phyloP scores from a whole-genome alignment of 92 coral and sea anemone species.

The Phenganax marumi region DNA sequence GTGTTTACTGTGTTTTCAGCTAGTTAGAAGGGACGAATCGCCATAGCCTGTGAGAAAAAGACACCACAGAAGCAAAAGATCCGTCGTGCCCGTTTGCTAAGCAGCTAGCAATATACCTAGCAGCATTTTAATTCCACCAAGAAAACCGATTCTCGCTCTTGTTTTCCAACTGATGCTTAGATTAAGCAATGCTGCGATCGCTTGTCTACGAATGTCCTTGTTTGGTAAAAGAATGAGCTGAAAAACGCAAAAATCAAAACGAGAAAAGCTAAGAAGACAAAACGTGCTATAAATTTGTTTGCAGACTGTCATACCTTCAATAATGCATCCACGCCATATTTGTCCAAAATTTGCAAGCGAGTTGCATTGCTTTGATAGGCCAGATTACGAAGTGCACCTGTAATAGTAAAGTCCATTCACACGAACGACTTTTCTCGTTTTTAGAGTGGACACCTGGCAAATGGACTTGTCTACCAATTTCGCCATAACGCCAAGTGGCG shows the following conservation, averaged over 20 bases:
- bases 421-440: neutral
- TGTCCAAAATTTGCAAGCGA: constrained; percentile 62
- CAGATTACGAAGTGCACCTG: constrained; percentile 83
- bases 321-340: constrained; percentile 71
- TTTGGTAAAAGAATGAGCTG: constrained; percentile 77
- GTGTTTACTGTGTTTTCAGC: neutral
- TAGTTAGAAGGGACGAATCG: neutral
- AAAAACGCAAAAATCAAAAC: neutral
- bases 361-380: constrained; percentile 60
- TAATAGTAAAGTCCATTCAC: neutral
- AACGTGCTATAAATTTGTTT: neutral
- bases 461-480: no score
- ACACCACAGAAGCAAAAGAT: no score
- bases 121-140: constrained; percentile 81
- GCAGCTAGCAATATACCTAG: constrained; percentile 54
- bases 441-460: neutral
- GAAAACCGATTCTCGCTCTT: constrained; percentile 77
- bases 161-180: constrained; percentile 67
- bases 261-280: neutral
- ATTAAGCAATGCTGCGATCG: constrained; percentile 73
- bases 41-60: neutral
- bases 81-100: no score
- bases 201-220: constrained; percentile 69
- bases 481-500: no score
- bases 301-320: constrained; percentile 62